These are phyloP conservation scores for Copidosoma floridanum DNA, from an alignment of 1,140 invertebrate species.

Conservation along the genomic window DNA sequence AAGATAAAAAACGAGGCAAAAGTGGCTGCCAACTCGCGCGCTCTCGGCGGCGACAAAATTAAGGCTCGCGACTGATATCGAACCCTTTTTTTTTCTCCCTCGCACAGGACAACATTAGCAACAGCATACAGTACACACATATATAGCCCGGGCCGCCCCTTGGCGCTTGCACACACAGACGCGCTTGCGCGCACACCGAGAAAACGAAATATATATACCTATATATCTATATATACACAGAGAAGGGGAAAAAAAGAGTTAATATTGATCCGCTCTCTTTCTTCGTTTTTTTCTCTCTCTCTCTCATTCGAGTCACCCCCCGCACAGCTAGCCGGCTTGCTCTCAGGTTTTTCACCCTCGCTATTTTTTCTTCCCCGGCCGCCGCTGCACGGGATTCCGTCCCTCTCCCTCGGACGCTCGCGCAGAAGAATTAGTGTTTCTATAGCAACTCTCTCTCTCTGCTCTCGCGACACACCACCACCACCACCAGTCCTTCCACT, in stretches of 20 bases:
- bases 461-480: too few relatives aligned
- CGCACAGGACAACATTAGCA: too few relatives aligned
- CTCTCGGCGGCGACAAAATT: too few relatives aligned
- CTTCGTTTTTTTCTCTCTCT: too few relatives aligned
- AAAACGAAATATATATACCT: background rate
- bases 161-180: too few relatives aligned
- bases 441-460: slow-evolving; percentile 30
- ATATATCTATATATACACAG: background rate
- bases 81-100: too few relatives aligned
- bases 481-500: slow-evolving; percentile 12
- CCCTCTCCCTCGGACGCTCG: background rate
- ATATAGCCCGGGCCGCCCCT: too few relatives aligned
- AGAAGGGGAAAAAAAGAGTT: slow-evolving; percentile 47
- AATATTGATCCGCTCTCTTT: slow-evolving; percentile 54
- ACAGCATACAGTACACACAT: too few relatives aligned
- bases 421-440: slow-evolving; percentile 30
- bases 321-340: background rate
- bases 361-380: slow-evolving; percentile 50
- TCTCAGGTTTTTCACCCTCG: slow-evolving; percentile 47
- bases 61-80: too few relatives aligned
- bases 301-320: slow-evolving; percentile 52
- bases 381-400: slow-evolving; percentile 20
- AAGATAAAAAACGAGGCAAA: background rate
- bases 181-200: background rate
- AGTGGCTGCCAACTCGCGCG: too few relatives aligned